A percentile compares a stretch with the other conserved stretches of the same genome.
Conservation (phyloP, 2,797 vertebrate species). For the Ptychobarbus kaznakovi region DNA sequence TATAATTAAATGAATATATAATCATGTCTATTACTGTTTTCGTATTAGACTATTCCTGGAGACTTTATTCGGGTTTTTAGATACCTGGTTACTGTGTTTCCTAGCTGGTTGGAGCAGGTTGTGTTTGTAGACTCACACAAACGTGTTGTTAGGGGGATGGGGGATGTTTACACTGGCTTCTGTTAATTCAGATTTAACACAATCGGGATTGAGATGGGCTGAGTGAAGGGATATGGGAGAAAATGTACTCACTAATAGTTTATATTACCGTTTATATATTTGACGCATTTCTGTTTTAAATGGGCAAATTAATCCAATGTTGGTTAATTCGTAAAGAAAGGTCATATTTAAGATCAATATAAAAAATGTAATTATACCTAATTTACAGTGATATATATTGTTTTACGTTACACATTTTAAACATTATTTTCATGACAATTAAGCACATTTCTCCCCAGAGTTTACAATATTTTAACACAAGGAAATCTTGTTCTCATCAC, state of each 20-base stretch:
- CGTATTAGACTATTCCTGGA: not conserved
- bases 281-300: not conserved
- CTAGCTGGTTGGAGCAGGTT: not conserved
- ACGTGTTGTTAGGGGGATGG: slow-evolving; percentile 55
- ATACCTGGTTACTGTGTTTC: not conserved
- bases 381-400: not conserved
- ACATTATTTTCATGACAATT: not conserved
- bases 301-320: not conserved
- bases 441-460: not conserved
- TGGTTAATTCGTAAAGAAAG: not conserved
- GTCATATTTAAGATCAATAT: not conserved
- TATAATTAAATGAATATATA: not conserved
- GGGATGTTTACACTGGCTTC: slow-evolving; percentile 44
- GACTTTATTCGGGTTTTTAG: not conserved
- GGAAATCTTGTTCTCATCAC: not conserved
- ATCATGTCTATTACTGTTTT: not conserved
- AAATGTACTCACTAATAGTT: not conserved
- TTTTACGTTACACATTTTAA: not conserved
- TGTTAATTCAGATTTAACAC: slow-evolving; percentile 46
- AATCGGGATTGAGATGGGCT: slow-evolving; percentile 12
- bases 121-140: slow-evolving; percentile 41
- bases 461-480: not conserved
- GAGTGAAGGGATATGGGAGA: not conserved
- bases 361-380: not conserved
- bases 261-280: not conserved